A percentile compares a stretch with the other conserved stretches of the same genome.
phyloP scores from a whole-genome alignment of 2,113 vertebrate species.

The Erythrocercus mccallii region DNA sequence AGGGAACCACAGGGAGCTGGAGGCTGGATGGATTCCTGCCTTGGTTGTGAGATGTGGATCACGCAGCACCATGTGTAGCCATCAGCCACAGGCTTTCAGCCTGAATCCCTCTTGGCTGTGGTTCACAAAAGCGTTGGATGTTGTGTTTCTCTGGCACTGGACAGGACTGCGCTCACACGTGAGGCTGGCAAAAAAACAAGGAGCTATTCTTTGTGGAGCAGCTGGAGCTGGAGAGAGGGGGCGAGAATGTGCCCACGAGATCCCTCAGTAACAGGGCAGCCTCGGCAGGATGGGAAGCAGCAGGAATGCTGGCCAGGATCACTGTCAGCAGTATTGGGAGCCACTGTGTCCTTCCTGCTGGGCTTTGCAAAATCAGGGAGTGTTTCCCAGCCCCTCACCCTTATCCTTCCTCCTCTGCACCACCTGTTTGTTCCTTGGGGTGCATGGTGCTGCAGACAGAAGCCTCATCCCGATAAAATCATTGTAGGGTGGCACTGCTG shows the following conservation, averaged over 20 bases:
- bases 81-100: not conserved
- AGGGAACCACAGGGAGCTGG: rapidly evolving
- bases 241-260: not conserved
- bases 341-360: not conserved
- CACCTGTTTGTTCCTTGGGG: not conserved
- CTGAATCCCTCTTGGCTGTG: not conserved
- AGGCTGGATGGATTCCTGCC: not conserved
- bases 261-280: not conserved
- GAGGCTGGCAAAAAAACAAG: not conserved
- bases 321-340: not conserved
- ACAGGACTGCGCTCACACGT: not conserved
- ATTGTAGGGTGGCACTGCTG: not conserved
- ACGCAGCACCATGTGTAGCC: not conserved
- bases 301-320: not conserved
- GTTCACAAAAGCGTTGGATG: not conserved
- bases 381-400: not conserved
- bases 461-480: not conserved
- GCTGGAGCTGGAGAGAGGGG: constrained; percentile 30
- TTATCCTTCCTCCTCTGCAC: not conserved
- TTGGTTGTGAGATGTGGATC: not conserved
- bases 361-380: not conserved
- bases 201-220: constrained; percentile 31
- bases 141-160: not conserved
- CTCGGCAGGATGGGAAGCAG: not conserved
- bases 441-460: not conserved